Evolutionary conservation across 2,797 vertebrate species (phyloP).

Genomic region (Crenichthys baileyi): DNA sequence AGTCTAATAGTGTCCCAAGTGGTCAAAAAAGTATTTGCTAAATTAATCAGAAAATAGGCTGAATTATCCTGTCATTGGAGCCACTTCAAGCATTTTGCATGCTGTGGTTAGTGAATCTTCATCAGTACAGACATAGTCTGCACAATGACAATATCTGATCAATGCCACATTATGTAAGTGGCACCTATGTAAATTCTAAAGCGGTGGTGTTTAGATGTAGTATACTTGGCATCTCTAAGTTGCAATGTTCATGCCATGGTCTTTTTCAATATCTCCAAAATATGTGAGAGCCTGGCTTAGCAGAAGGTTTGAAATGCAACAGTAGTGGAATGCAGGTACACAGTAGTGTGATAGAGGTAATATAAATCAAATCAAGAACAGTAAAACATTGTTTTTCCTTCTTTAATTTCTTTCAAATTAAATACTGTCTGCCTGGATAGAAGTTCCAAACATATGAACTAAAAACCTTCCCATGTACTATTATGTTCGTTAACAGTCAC

Average conservation of each 20-base stretch:
- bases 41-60: neutral
- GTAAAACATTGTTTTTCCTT: neutral
- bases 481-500: neutral
- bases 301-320: neutral
- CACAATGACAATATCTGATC: too few relatives aligned
- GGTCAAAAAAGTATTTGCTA: neutral
- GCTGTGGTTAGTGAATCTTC: too few relatives aligned
- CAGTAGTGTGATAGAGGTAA: neutral
- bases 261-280: neutral
- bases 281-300: neutral
- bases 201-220: neutral
- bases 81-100: neutral
- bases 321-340: neutral
- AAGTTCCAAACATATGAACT: neutral
- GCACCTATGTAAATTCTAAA: neutral
- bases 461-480: neutral
- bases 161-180: too few relatives aligned
- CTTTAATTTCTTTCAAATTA: constrained; percentile 16
- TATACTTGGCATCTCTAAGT: neutral
- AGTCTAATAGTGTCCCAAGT: neutral
- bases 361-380: neutral
- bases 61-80: neutral
- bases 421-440: neutral
- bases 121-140: neutral
- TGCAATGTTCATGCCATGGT: neutral